Evolutionary conservation across 2,797 vertebrate genomes (phyloP), one percentile per base, ranked within the genome.

Genomic region (Leptoclinus maculatus): DNA sequence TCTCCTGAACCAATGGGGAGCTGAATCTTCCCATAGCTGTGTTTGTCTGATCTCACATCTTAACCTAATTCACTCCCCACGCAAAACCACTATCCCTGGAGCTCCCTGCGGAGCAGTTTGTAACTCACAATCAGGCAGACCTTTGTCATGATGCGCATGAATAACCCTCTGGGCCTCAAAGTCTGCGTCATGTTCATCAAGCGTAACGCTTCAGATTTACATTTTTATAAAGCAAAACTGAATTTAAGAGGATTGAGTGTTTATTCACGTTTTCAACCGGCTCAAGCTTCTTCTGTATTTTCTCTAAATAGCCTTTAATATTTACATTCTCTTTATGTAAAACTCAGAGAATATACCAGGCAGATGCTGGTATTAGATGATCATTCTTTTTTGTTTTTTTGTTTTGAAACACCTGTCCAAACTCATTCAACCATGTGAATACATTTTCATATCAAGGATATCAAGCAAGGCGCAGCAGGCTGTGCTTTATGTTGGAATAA

Each of bases 51-150:
- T 88, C 75, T 83, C 69, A 60, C 71, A 60, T 89, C 80, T 89
- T 88, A 79, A 87, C 76, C 72, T 88, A 66, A 90, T 88, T 87
- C 87, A 41, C 65, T 78, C 58, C 66, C 70, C 74, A 78, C 79
- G 72, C 71, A 80, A 27, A 79, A 68, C 74, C 71, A 63, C 60
- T 60, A 54, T 83, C 83, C 54, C 76, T 69, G 58, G 14, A 83
- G 78, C 69, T 83, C 81, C 89, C 88, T 25, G 68, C 5, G 1
- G 87, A 72, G 80, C 58, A 72, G 59, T 85, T 83, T 83, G 59
- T 66, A 72, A 87, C 88, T 86, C 1, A 63, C 82, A 87, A 88
- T 93, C 89, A 92, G 79, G 66, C 74, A 77, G 74, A 85, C 83
- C 84, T 88, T 88, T 87, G 83, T 90, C 84, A 86, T 74, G 78